Evolutionary conservation across 1,140 invertebrate genomes (phyloP), one percentile per base, ranked within the genome.

Genomic region (Physella acuta): DNA sequence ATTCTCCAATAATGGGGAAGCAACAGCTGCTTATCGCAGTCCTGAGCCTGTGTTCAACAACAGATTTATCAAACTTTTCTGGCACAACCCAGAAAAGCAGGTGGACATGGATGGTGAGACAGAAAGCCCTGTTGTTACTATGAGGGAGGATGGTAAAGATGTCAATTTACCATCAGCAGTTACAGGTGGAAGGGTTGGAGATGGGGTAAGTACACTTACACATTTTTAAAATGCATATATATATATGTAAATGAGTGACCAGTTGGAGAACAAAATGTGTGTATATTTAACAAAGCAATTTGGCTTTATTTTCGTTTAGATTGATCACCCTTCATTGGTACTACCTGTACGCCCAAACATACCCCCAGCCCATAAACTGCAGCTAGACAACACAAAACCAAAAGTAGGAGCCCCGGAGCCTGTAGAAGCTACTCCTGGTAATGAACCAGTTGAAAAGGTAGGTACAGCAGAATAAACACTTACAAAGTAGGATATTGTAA

Each of bases 11-110:
- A 93, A 94, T 75, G 88, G 89, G 0, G 94, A 98, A 82, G 97
- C 97, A 0, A 92, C 93, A 79, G 90, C 92, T 3, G 96, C 96
- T 0, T 97, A 97, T 86, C 89, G 93, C 68, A 95, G 93, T 79
- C 94, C 94, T 0, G 95, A 98, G 82, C 95, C 97, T 20, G 94
- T 98, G 1, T 89, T 98, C 16, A 98, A 98, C 83, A 99, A 98
- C 84, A 87, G 96, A 17, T 90, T 90, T 74, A 89, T 90, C 68
- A 88, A 88, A 75, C 83, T 90, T 0, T 89, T 89, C 79, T 90
- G 88, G 88, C 88, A 90, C 76, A 87, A 86, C 53, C 59, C 74
- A n/a, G 64, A 70, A 31, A 58, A 60, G n/a, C 37, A 55, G n/a
- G 17, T 39, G 0, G 51, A 61, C 30, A 33, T 61, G 37, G 55